Conservation (phyloP, 1,140 invertebrate species). For the Bradysia coprophila region DNA sequence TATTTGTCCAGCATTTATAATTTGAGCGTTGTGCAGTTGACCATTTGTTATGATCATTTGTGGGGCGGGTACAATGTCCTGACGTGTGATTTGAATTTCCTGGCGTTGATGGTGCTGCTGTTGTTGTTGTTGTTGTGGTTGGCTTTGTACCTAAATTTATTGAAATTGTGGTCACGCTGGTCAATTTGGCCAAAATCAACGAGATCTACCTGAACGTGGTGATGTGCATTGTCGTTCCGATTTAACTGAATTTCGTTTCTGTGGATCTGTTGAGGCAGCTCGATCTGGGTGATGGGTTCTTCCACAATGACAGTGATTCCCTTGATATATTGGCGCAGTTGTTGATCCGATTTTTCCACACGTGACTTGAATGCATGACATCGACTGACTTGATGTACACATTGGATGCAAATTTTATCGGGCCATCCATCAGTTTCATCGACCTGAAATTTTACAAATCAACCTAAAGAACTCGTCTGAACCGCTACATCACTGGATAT, state of each 20-base stretch:
- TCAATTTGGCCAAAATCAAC: neutral
- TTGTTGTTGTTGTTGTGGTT: neutral
- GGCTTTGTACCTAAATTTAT: neutral
- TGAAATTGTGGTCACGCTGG: neutral
- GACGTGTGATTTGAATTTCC: conserved; percentile 4
- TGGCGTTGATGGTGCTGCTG: conserved; percentile 3
- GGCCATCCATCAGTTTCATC: conserved; percentile 32
- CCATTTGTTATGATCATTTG: conserved; percentile 22
- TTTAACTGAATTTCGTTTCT: neutral
- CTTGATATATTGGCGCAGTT: conserved; percentile 24
- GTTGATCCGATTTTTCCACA: conserved; percentile 31
- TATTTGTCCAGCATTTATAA: conserved; percentile 19
- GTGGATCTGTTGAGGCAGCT: conserved; percentile 1
- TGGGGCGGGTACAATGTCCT: conserved; percentile 9
- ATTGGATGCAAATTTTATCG: conserved; percentile 33
- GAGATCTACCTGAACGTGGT: neutral
- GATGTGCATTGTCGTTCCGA: neutral
- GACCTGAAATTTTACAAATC: too few species aligned
- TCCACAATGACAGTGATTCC: conserved; percentile 14
- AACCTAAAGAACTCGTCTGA: too few species aligned
- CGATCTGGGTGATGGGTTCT: conserved; percentile 3
- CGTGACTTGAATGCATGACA: conserved; percentile 34
- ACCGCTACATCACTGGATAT: too few species aligned
- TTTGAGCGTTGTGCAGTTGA: conserved; percentile 8
- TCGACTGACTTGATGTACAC: conserved; percentile 34